phyloP scores from a whole-genome alignment of 2,113 vertebrate species.

The Stictonetta naevosa region DNA sequence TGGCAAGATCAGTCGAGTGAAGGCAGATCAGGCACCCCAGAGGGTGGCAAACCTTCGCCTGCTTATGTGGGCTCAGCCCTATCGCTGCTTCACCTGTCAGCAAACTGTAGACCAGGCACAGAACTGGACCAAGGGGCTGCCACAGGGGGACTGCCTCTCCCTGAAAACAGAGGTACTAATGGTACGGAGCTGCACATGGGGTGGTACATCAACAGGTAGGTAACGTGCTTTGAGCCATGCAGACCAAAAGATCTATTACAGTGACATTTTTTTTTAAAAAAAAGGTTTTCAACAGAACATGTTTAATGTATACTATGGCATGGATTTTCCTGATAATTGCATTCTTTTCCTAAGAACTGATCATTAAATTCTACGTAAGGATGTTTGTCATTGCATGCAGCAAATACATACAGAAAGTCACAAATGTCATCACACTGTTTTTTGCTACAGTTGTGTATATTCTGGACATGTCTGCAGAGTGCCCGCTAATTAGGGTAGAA shows the following conservation, averaged over 20 bases:
- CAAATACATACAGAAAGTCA: neutral
- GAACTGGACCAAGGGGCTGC: neutral
- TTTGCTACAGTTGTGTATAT: neutral
- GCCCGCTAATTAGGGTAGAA: neutral
- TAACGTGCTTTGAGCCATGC: neutral
- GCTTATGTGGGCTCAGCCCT: neutral
- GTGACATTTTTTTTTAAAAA: neutral
- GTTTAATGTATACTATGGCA: neutral
- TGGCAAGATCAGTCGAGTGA: neutral
- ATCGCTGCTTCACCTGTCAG: neutral
- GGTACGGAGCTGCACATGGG: fast-evolving
- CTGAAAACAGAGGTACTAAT: neutral
- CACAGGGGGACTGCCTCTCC: neutral
- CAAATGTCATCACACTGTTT: neutral
- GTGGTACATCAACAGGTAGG: neutral
- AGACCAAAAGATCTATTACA: neutral
- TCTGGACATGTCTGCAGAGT: neutral
- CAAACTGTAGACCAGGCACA: no score
- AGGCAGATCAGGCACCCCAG: neutral
- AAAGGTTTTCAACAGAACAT: neutral
- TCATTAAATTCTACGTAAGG: neutral
- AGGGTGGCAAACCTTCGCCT: neutral
- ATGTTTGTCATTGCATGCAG: neutral
- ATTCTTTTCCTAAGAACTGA: neutral
- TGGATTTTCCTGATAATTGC: neutral